phyloP scores from a whole-genome alignment of 2,797 vertebrate species.

The Sebastes taczanowskii region DNA sequence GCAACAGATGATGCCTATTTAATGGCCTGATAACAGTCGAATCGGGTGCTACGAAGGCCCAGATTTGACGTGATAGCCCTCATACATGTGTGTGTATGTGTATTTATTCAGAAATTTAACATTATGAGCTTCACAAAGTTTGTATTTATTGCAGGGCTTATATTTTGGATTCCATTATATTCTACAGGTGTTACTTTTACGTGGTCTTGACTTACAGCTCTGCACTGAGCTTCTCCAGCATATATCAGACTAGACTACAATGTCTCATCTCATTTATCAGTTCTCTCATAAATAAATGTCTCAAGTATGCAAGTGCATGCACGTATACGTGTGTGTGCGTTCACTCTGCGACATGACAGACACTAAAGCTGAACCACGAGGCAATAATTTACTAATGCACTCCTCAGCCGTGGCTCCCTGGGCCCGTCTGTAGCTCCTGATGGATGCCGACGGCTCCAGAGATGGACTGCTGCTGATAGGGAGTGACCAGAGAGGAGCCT shows the following conservation, averaged over 20 bases:
- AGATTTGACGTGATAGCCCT: neutral
- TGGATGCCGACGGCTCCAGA: constrained; percentile 85
- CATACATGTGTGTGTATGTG: neutral
- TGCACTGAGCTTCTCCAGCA: constrained; percentile 12
- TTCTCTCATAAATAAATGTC: constrained; percentile 48
- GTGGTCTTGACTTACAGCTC: constrained; percentile 10
- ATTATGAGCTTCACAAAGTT: neutral
- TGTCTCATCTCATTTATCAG: constrained; percentile 40
- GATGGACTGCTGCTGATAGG: constrained; percentile 90
- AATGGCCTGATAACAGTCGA: too few species aligned
- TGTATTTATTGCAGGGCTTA: constrained; percentile 12
- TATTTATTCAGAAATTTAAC: constrained; percentile 11
- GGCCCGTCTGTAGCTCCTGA: constrained; percentile 86
- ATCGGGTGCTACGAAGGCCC: neutral
- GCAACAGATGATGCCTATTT: too few species aligned
- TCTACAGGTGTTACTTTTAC: constrained; percentile 38
- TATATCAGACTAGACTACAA: constrained; percentile 12
- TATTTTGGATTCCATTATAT: constrained; percentile 6
- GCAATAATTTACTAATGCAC: constrained; percentile 89
- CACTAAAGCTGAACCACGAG: constrained; percentile 68
- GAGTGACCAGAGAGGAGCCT: constrained; percentile 88
- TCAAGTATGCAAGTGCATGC: constrained; percentile 24
- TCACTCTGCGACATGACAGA: constrained; percentile 42
- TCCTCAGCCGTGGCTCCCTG: constrained; percentile 81
- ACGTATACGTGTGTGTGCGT: constrained; percentile 12